Evolutionary conservation across 2,113 vertebrate species (phyloP).

Genomic region (Xiphias gladius): DNA sequence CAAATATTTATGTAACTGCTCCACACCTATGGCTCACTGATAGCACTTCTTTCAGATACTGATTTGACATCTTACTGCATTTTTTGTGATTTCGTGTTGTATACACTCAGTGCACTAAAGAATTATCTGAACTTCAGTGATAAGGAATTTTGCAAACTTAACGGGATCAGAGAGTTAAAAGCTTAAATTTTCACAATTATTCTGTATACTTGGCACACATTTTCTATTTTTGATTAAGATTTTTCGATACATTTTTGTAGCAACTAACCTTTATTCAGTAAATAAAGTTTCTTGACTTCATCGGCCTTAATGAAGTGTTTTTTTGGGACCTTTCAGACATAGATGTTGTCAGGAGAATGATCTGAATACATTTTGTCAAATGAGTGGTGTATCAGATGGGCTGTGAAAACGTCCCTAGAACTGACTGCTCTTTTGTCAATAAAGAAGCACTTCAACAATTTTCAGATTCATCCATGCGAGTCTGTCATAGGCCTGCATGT

Average conservation of each 20-base stretch:
- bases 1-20: constrained; percentile 31
- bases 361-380: neutral
- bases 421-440: neutral
- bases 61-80: constrained; percentile 21
- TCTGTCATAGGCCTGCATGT: neutral
- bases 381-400: neutral
- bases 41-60: neutral
- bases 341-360: neutral
- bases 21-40: neutral
- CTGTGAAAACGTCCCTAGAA: neutral
- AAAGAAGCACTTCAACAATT: neutral
- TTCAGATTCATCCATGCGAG: neutral
- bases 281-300: neutral
- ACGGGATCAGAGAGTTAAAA: neutral
- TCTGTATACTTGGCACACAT: neutral
- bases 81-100: constrained; percentile 29
- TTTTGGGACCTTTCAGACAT: neutral
- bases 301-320: neutral
- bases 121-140: neutral
- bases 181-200: neutral
- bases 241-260: neutral
- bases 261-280: neutral
- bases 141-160: constrained; percentile 2
- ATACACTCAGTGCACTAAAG: neutral
- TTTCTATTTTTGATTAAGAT: no score